Base-by-base conservation (phyloP, 2,797 vertebrate species). In the Rhinophrynus dorsalis region DNA sequence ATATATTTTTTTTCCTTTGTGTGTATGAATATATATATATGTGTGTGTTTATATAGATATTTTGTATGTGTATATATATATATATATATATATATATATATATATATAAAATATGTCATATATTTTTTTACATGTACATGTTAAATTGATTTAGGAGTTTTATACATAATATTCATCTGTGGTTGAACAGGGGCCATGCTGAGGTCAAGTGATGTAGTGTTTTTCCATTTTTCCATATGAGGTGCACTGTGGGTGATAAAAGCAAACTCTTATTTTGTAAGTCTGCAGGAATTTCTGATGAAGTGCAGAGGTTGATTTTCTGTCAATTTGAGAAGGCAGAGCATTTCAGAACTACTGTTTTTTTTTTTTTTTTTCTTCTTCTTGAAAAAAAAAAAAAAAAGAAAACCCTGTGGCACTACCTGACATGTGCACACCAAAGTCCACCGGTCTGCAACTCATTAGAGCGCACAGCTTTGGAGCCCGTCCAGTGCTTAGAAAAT, bases 361-460 rank as follows among this genome's bases (percentile, higher is more conserved):
- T 79, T 87, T 89, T 78, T 86, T 77, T 80, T 82, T 29, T 55
- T 59, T 33, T 32, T 8, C 24, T 32, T 17, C 24, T 27, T 33
- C 23, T 38, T 66, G 58, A 57, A 15, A 60, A 66, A 26, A 76
- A 38, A 38, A 38, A 5, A 3, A 38, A 38, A 38, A n/a, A n/a
- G n/a, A 47, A 32, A 80, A 82, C 81, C 6, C 85, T 66, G 24
- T 87, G 88, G 87, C 90, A 88, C 90, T 80, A 80, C 86, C 84
- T 90, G 88, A 94, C 91, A 91, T 91, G 88, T 85, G 81, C 79
- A 81, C 80, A 83, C 84, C 80, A 76, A 83, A 84, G 87, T 59
- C 84, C 87, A 86, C 86, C 92, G 91, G 81, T 93, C 94, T 98
- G 94, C 92, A 93, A 91, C 89, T 91, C 91, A 95, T 96, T 97